Percentiles rank a stretch among this genome's conserved stretches.
These are phyloP conservation scores for Philereme vetulata DNA, from an alignment of 2,888 invertebrate genomes.

Conservation along the genomic window DNA sequence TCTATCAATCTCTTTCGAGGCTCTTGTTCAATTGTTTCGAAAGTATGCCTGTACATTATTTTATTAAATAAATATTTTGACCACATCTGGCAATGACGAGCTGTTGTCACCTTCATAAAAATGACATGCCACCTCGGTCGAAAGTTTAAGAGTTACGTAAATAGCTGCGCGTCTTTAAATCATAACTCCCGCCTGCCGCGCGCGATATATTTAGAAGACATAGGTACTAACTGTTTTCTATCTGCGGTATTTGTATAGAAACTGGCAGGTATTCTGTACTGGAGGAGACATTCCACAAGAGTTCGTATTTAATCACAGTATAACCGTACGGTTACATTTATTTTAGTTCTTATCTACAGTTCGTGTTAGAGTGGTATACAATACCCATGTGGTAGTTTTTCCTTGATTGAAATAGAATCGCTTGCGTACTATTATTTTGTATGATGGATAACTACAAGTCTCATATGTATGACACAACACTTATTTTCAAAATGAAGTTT, in stretches of 20 bases:
- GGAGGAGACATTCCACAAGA: constrained; percentile 38
- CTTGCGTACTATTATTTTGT: too few relatives aligned
- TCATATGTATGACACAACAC: too few relatives aligned
- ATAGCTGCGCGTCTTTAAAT: constrained; percentile 34
- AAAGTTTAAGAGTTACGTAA: constrained; percentile 36
- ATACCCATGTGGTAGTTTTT: constrained; percentile 20
- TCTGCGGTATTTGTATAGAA: constrained; percentile 9
- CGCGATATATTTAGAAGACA: constrained; percentile 31
- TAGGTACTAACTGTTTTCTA: constrained; percentile 11
- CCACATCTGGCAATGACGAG: constrained; percentile 7
- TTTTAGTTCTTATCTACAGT: constrained; percentile 24
- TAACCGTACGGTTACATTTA: constrained; percentile 25
- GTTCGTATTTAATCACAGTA: constrained; percentile 39
- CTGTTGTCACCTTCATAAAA: constrained; percentile 12
- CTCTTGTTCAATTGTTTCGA: too few relatives aligned
- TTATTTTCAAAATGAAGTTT: too few relatives aligned
- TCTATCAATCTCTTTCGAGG: too few relatives aligned
- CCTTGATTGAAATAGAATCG: constrained; percentile 15
- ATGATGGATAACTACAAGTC: too few relatives aligned
- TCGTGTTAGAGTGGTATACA: constrained; percentile 20
- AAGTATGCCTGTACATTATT: too few relatives aligned
- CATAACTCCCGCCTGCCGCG: constrained; percentile 33
- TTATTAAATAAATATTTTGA: background rate
- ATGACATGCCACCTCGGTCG: constrained; percentile 15
- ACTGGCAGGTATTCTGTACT: constrained; percentile 9